Base-by-base conservation (phyloP, 2,113 vertebrate genomes). In the Picathartes gymnocephalus region DNA sequence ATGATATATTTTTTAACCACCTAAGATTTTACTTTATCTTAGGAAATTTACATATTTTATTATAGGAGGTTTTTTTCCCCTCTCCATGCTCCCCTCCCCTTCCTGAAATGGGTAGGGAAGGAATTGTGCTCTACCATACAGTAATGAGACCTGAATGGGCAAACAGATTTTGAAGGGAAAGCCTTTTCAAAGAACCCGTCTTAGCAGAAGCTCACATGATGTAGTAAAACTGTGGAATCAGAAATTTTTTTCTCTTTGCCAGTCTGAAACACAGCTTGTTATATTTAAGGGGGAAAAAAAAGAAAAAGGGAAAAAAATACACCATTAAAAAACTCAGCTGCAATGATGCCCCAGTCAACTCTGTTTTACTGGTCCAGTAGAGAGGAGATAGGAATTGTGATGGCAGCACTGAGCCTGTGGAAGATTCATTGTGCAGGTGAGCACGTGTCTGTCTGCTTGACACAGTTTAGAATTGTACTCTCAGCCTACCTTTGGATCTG, bases 381-480 rank as follows among this genome's bases (percentile, higher is more conserved):
- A 87, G 48, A 45, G 79, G 66, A 61, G 17, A 42, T 21, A 54
- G 39, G 72, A 88, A 42, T 84, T 2, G 1, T 35, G 33, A 11
- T 82, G 65, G 77, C 70, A 93, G 61, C 78, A 74, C 31, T 79
- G 57, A 80, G 54, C 19, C 35, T 16, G 3, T 73, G 58, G 28
- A 92, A 68, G 42, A 37, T 68, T 58, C 35, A 4, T 90, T 78
- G 44, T 81, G 95, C 60, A 88, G 47, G 56, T 94, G 77, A 47
- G 14, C 82, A 64, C 3, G 9, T 70, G 51, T 73, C 64, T 0
- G 0, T 90, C 82, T 74, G 71, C 56, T 83, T 70, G 37, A 71
- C 50, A 25, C 0, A 2, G 21, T 81, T 62, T 83, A 12, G 50
- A 84, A 18, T 71, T 1, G 3, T 39, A 9, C 23, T 64, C 64